These are phyloP conservation scores for Rhabdornis inornatus DNA, from an alignment of 2,113 vertebrate genomes.

Conservation along the genomic window DNA sequence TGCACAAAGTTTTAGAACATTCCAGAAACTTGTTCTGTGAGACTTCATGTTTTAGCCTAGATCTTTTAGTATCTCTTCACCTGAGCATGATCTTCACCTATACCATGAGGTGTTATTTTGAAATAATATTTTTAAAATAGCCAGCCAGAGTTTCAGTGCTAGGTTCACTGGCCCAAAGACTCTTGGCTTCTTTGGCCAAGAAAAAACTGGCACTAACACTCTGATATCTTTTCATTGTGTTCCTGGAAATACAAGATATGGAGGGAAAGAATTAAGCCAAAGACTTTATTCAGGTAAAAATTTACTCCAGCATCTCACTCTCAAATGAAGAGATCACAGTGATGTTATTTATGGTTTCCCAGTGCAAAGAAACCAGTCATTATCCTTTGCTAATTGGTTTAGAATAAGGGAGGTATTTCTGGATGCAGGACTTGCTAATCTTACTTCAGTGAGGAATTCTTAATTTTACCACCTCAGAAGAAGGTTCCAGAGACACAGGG, in stretches of 20 bases:
- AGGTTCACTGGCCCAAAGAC: background rate
- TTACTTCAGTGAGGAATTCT: background rate
- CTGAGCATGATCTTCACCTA: background rate
- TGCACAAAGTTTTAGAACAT: background rate
- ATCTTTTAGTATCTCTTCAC: background rate
- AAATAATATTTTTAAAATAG: background rate
- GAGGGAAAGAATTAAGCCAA: background rate
- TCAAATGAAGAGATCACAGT: background rate
- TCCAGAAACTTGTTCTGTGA: background rate
- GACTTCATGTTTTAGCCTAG: background rate
- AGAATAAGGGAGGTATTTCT: background rate
- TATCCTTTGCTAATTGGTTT: constrained; percentile 9
- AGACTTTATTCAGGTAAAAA: background rate
- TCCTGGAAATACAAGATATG: background rate
- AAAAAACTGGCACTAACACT: background rate
- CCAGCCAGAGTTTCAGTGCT: background rate
- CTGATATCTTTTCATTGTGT: background rate
- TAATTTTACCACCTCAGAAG: background rate
- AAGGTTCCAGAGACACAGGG: background rate
- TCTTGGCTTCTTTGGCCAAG: background rate
- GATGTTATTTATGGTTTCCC: background rate
- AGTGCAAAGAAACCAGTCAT: background rate
- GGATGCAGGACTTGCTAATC: background rate
- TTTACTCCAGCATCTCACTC: background rate
- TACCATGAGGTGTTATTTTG: background rate